phyloP scores from a whole-genome alignment of 2,113 vertebrate genomes.

The Amazona vittata region DNA sequence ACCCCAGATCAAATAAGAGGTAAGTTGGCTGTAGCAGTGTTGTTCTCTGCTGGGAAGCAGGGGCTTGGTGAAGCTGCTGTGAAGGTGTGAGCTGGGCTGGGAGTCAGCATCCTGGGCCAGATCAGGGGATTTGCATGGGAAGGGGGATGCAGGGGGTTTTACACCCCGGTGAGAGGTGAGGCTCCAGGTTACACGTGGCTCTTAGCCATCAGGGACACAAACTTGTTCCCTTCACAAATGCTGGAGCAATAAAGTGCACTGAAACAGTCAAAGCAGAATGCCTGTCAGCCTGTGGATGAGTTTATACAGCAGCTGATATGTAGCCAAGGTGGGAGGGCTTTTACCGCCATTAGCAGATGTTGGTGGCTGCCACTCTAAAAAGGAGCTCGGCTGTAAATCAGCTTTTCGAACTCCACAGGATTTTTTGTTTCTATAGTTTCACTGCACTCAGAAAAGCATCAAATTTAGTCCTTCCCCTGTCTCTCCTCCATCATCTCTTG shows the following conservation, averaged over 20 bases:
- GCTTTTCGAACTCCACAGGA: background rate
- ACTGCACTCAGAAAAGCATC: background rate
- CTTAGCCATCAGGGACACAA: background rate
- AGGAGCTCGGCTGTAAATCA: background rate
- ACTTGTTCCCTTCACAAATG: fast-evolving
- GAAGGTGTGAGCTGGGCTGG: background rate
- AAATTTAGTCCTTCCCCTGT: background rate
- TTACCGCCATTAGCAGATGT: constrained; percentile 23
- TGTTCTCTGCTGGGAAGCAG: background rate
- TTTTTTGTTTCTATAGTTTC: background rate
- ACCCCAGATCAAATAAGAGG: background rate
- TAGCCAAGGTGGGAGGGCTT: constrained; percentile 17
- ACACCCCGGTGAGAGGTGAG: background rate
- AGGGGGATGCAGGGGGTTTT: background rate
- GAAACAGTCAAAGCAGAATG: background rate
- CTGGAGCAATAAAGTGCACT: background rate
- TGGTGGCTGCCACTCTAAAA: constrained; percentile 35
- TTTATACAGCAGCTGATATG: background rate
- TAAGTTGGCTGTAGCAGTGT: fast-evolving
- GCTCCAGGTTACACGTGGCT: background rate
- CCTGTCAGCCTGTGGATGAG: background rate
- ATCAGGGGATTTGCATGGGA: fast-evolving
- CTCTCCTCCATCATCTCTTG: background rate
- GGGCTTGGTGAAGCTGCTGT: background rate
- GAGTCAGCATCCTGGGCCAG: background rate